Base-by-base conservation (phyloP, 1,140 invertebrate species). In the Eufriesea mexicana region DNA sequence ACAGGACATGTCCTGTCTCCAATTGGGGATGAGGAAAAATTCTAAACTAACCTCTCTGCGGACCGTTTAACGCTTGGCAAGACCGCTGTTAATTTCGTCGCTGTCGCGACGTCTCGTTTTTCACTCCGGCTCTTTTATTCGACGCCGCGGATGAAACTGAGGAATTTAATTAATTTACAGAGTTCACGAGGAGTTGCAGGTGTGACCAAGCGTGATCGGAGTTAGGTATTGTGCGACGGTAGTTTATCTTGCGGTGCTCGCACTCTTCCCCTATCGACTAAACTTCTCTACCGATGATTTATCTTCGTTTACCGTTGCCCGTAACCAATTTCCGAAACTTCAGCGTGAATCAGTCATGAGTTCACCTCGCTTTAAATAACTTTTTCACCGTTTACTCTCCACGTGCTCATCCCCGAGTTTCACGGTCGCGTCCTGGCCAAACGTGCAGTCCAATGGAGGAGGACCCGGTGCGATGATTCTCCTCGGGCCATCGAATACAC, bases 321-420 rank as follows among this genome's bases (percentile, higher is more conserved):
- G 79, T 81, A 81, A 81, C 79, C 79, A 82, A 82, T 82, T 82
- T 76, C 79, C 79, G 72, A 6, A 75, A 81, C 51, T 81, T 81
- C 20, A 57, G 18, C 51, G 45, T 54, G 79, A 82, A 76, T 82
- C 79, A 75, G 79, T 76, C 79, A 82, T 25, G 79, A 76, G 72
- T 67, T 82, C 57, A 20, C 61, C 62, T 28, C 72, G 25, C 62
- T 82, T 82, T 82, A 82, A 82, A 82, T 76, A 82, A 82, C 51
- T 82, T 82, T 49, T 25, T 25, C 55, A 12, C 4, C 51, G 72
- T 64, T 67, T 49, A 55, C 72, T 57, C 67, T 76, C 35, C 42
- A 2, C 51, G 14, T 42, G 55, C 16, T 57, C 67, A 28, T 82
- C 49, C 35, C 67, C 42, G 1, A 18, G 49, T 81, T 75, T n/a